These are phyloP conservation scores for Drosophila neotestacea DNA, from an alignment of 2,888 invertebrate genomes.

Conservation along the genomic window DNA sequence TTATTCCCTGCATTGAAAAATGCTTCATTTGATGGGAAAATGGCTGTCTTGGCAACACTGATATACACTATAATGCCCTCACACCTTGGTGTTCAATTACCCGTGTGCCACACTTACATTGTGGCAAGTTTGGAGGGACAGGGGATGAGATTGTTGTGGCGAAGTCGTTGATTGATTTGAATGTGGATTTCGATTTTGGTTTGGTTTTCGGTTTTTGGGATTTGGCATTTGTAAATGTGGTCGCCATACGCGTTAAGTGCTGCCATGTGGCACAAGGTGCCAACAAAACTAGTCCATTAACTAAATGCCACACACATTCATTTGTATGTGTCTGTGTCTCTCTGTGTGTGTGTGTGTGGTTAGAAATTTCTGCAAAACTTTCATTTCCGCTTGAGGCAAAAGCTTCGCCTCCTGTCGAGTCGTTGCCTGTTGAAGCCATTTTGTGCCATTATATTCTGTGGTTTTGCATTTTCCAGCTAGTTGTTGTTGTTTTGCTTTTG, in stretches of 20 bases:
- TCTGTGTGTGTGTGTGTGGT: slow-evolving; percentile 35
- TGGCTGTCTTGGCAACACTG: no score
- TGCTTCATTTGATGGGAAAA: no score
- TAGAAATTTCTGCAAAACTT: slow-evolving; percentile 64
- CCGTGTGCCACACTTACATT: slow-evolving; percentile 27
- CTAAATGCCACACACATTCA: slow-evolving; percentile 44
- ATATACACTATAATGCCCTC: neutral
- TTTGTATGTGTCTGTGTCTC: neutral
- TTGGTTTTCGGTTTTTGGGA: slow-evolving; percentile 1
- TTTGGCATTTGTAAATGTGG: slow-evolving; percentile 15
- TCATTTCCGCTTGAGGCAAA: slow-evolving; percentile 65
- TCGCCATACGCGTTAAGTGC: slow-evolving; percentile 17
- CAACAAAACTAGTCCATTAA: slow-evolving; percentile 71
- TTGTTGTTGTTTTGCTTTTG: slow-evolving; percentile 60
- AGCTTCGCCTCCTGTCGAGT: slow-evolving; percentile 1
- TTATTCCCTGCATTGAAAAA: no score
- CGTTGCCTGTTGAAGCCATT: slow-evolving; percentile 61
- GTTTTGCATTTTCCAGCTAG: slow-evolving; percentile 74
- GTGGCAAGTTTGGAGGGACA: neutral
- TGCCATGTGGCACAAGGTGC: slow-evolving; percentile 23
- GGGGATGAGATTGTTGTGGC: neutral
- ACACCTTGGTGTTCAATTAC: slow-evolving; percentile 29
- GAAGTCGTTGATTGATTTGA: slow-evolving; percentile 46
- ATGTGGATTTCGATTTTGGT: slow-evolving; percentile 26
- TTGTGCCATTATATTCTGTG: slow-evolving; percentile 75